phyloP scores from a whole-genome alignment of 2,113 vertebrate species.

The Mormyrus lacerda region DNA sequence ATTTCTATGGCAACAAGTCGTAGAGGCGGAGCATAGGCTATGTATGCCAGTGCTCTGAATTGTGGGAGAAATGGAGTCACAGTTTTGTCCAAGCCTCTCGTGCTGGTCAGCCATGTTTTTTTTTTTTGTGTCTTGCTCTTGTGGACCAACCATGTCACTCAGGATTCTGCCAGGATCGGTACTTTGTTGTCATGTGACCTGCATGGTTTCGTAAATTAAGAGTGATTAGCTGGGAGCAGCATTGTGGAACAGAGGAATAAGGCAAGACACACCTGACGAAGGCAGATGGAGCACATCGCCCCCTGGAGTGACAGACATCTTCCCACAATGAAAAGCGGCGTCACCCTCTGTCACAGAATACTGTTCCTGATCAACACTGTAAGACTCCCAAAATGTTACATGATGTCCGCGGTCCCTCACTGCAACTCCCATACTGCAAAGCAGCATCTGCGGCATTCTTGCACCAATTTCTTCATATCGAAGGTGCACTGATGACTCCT shows the following conservation, averaged over 20 bases:
- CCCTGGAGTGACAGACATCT: conserved; percentile 12
- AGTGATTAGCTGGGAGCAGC: conserved; percentile 24
- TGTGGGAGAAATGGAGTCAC: background rate
- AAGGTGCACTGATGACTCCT: background rate
- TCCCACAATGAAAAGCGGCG: background rate
- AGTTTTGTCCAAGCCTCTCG: background rate
- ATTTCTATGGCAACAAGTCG: conserved; percentile 31
- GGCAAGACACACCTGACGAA: conserved; percentile 19
- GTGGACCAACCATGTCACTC: background rate
- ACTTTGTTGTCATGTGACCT: background rate
- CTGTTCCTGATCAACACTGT: background rate
- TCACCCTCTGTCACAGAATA: background rate
- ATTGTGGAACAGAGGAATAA: background rate
- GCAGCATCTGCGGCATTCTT: background rate
- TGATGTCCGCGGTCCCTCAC: background rate
- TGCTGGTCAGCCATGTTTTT: background rate
- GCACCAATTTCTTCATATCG: background rate
- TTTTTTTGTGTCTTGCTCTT: background rate
- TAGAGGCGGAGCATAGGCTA: background rate
- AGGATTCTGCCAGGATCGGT: background rate
- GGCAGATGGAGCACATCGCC: background rate
- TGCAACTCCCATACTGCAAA: background rate
- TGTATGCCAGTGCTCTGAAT: conserved; percentile 12
- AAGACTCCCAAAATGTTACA: background rate
- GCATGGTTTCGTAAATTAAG: conserved; percentile 22